Evolutionary conservation across 1,140 invertebrate species (phyloP).

Genomic region (Aphidius gifuensis): DNA sequence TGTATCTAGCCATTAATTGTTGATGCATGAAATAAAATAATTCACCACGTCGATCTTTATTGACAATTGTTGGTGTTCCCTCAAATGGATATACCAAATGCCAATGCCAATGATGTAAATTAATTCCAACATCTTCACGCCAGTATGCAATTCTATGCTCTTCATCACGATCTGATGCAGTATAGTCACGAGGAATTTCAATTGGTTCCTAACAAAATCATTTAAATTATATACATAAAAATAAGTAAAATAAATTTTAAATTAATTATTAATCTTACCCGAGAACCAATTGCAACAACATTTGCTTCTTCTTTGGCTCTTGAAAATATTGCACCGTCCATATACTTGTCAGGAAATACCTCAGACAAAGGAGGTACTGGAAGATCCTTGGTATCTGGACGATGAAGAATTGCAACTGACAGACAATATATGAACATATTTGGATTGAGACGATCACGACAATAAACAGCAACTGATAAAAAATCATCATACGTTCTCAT

Average conservation of each 20-base stretch:
- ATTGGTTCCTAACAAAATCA: conserved; percentile 57
- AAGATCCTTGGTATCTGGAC: conserved; percentile 69
- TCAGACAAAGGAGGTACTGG: conserved; percentile 68
- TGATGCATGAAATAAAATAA: conserved; percentile 61
- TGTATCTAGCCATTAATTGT: conserved; percentile 62
- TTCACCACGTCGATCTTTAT: conserved; percentile 61
- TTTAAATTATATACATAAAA: no score
- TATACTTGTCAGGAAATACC: conserved; percentile 75
- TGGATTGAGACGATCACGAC: conserved; percentile 71
- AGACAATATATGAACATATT: conserved; percentile 75
- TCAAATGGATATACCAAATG: conserved; percentile 76
- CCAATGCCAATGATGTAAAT: conserved; percentile 81
- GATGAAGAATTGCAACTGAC: conserved; percentile 72
- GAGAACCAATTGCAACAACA: conserved; percentile 61
- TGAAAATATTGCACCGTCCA: conserved; percentile 69
- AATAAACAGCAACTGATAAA: conserved; percentile 66
- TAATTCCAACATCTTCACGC: conserved; percentile 61
- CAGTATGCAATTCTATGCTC: conserved; percentile 69
- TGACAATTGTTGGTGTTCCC: conserved; percentile 51
- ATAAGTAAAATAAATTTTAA: no score
- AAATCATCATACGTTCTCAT: conserved; percentile 71
- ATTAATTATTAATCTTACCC: conserved; percentile 58
- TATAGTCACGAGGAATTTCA: conserved; percentile 69
- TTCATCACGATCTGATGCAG: conserved; percentile 68
- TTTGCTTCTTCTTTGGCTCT: conserved; percentile 67